Percentiles rank a stretch among this genome's conserved stretches.
phyloP scores from a whole-genome alignment of 2,113 vertebrate genomes.

The Cyanistes caeruleus region DNA sequence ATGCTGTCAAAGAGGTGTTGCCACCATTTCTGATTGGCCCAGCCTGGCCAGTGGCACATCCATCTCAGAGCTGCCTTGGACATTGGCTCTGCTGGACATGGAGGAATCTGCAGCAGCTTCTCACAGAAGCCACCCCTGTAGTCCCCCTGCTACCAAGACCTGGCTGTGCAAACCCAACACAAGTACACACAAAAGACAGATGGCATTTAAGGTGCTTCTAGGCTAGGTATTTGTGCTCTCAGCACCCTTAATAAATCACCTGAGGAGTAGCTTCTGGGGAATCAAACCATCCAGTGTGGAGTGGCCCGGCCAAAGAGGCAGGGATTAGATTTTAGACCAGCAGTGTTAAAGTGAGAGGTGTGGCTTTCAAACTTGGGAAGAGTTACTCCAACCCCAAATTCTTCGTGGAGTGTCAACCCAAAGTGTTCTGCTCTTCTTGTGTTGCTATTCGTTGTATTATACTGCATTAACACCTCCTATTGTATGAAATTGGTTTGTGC shows the following conservation, averaged over 20 bases:
- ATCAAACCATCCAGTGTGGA: neutral
- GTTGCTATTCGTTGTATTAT: too few relatives aligned
- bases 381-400: too few relatives aligned
- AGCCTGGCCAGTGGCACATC: fast-evolving
- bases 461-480: too few relatives aligned
- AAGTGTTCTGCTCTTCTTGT: too few relatives aligned
- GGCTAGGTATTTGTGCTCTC: neutral
- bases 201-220: neutral
- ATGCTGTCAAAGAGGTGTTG: neutral
- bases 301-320: too few relatives aligned
- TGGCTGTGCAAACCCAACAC: neutral
- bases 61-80: neutral
- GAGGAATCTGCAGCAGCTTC: neutral
- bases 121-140: neutral
- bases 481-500: too few relatives aligned
- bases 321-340: too few relatives aligned
- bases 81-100: neutral
- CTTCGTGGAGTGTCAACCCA: too few relatives aligned
- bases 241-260: neutral
- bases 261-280: neutral
- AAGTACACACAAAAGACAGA: neutral
- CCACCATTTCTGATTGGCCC: neutral
- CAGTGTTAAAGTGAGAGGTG: too few relatives aligned
- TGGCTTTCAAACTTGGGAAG: too few relatives aligned
- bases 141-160: neutral